Percentiles rank a stretch among this genome's conserved stretches.
Evolutionary conservation across 2,113 vertebrate species (phyloP).

Genomic region (human (Homo sapiens)): DNA sequence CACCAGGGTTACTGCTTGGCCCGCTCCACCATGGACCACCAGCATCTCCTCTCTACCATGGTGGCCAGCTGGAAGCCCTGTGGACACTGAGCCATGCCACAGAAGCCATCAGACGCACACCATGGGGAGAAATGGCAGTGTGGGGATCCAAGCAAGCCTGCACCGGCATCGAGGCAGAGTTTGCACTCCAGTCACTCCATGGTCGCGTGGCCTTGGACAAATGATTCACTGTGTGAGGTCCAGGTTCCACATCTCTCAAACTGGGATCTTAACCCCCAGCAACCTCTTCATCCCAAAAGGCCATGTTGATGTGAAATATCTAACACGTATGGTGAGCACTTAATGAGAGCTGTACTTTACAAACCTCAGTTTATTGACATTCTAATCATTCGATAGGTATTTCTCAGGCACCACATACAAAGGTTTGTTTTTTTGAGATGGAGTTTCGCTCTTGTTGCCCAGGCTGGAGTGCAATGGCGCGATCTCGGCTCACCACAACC

Average conservation of each 20-base stretch:
- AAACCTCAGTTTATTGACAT: neutral
- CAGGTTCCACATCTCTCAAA: neutral
- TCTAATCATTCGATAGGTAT: accelerated
- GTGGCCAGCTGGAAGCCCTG: neutral
- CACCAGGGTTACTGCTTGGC: neutral
- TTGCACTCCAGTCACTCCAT: neutral
- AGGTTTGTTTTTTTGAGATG: too few relatives aligned
- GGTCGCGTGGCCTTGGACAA: neutral
- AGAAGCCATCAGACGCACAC: neutral
- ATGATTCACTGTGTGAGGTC: neutral
- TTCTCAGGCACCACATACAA: accelerated
- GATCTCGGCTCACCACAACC: too few relatives aligned
- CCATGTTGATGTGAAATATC: neutral
- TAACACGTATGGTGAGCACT: neutral
- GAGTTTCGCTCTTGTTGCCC: too few relatives aligned
- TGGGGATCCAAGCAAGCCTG: neutral
- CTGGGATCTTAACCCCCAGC: neutral
- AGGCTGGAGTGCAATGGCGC: too few relatives aligned
- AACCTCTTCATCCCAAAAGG: neutral
- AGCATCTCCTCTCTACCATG: neutral
- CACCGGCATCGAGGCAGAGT: neutral
- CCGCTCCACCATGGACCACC: neutral
- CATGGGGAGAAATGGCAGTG: neutral
- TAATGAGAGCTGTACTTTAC: neutral
- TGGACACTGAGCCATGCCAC: neutral